These are phyloP conservation scores for Camptogramma bilineatum DNA, from an alignment of 2,888 invertebrate species.

Conservation along the genomic window DNA sequence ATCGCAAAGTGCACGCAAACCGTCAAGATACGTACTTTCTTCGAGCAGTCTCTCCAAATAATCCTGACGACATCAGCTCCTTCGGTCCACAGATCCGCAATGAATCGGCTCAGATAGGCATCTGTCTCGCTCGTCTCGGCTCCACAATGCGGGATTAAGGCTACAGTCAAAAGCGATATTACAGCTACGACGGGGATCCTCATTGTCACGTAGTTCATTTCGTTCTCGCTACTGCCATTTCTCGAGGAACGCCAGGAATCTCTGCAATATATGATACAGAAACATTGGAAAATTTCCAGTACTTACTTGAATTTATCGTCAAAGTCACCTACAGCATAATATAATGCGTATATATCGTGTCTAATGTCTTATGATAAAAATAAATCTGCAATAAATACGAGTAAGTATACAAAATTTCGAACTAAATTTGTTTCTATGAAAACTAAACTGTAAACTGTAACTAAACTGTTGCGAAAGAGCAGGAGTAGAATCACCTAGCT, in stretches of 20 bases:
- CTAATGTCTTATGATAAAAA: too few species aligned
- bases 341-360: too few species aligned
- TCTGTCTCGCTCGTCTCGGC: conserved; percentile 63
- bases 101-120: conserved; percentile 69
- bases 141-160: conserved; percentile 55
- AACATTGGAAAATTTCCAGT: conserved; percentile 21
- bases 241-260: conserved; percentile 44
- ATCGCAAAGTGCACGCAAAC: background rate
- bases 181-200: conserved; percentile 48
- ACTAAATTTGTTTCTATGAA: too few species aligned
- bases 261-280: conserved; percentile 45
- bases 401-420: too few species aligned
- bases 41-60: conserved; percentile 81
- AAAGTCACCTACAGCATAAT: background rate
- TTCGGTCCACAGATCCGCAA: conserved; percentile 81
- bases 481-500: too few species aligned
- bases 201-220: conserved; percentile 64
- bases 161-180: conserved; percentile 53
- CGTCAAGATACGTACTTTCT: conserved; percentile 64
- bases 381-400: too few species aligned
- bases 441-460: too few species aligned
- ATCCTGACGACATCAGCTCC: conserved; percentile 75
- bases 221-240: conserved; percentile 57
- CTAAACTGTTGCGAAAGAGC: too few species aligned
- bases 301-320: background rate